Base-by-base conservation (phyloP, 2,113 vertebrate genomes). In the Percopsis transmontana region DNA sequence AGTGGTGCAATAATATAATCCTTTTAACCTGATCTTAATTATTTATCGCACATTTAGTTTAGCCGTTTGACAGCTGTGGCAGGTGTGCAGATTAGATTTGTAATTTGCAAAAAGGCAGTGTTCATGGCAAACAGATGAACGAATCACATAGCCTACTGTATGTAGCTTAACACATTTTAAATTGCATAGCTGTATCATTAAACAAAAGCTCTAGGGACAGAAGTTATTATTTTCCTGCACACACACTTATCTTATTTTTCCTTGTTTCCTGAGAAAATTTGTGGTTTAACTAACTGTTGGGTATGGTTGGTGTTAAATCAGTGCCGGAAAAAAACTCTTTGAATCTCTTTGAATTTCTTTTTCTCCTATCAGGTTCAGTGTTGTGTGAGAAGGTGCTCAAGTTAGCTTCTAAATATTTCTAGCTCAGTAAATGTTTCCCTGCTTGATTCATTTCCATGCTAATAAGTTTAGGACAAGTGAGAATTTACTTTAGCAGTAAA, bases 71-170 rank as follows among this genome's bases (percentile, higher is more conserved):
- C 40, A 52, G 41, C 61, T 77, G 51, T 50, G 63, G 66, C 21
- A 72, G 19, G 45, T 45, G 38, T 53, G 58, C 53, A 53, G 21
- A 24, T 53, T 53, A 14, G 20, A 11, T n/a, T 67, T 15, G 19
- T 27, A 62, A 83, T 69, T 70, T 41, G 78, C 10, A 51, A 62
- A 58, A 66, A 51, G 33, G 16, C 73, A 67, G 21, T 19, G 0
- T 57, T 63, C 41, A 45, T 40, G 62, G 39, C 42, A 8, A 56
- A 3, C 38, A 24, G 21, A 55, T 38, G 50, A 58, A 77, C 81
- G 69, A 74, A 83, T 83, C 70, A 63, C 10, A 65, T 13, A n/a
- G n/a, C n/a, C n/a, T n/a, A n/a, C n/a, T n/a, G n/a, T n/a, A 0
- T 50, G 21, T 56, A 39, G 41, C 48, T 11, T 69, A 57, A 55